Evolutionary conservation across 2,888 invertebrate genomes (phyloP).

Genomic region (Ophraella communa): DNA sequence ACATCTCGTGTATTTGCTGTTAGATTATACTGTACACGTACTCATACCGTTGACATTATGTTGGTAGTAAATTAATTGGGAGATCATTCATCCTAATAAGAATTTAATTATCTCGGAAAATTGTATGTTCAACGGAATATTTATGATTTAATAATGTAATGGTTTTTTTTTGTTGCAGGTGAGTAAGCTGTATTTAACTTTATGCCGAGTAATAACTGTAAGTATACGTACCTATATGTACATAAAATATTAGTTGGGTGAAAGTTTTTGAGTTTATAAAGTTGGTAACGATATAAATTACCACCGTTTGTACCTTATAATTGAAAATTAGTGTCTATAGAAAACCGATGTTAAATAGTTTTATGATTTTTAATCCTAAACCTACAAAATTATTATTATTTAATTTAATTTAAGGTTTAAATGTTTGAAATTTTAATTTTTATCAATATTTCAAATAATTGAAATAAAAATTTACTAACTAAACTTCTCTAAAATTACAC

Average conservation of each 20-base stretch:
- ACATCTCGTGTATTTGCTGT: neutral
- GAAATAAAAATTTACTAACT: too few species aligned
- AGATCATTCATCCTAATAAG: neutral
- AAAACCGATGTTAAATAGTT: too few species aligned
- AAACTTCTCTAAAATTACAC: too few species aligned
- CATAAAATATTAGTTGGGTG: neutral
- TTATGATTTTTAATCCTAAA: too few species aligned
- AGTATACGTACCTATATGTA: neutral
- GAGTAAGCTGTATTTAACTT: constrained; percentile 2
- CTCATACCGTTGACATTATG: neutral
- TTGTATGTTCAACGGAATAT: neutral
- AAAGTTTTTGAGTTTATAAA: neutral
- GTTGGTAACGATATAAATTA: too few species aligned
- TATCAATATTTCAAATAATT: too few species aligned
- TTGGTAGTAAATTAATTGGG: neutral
- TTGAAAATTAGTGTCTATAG: too few species aligned
- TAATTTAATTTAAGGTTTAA: too few species aligned
- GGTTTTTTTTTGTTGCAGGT: constrained; percentile 14
- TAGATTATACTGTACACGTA: neutral
- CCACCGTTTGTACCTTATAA: too few species aligned
- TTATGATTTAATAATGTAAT: neutral
- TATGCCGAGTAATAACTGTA: neutral
- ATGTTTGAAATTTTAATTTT: too few species aligned
- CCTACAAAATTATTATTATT: too few species aligned
- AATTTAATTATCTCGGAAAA: neutral